These are phyloP conservation scores for Jordanella pulchra DNA, from an alignment of 2,797 vertebrate species.

Conservation along the genomic window DNA sequence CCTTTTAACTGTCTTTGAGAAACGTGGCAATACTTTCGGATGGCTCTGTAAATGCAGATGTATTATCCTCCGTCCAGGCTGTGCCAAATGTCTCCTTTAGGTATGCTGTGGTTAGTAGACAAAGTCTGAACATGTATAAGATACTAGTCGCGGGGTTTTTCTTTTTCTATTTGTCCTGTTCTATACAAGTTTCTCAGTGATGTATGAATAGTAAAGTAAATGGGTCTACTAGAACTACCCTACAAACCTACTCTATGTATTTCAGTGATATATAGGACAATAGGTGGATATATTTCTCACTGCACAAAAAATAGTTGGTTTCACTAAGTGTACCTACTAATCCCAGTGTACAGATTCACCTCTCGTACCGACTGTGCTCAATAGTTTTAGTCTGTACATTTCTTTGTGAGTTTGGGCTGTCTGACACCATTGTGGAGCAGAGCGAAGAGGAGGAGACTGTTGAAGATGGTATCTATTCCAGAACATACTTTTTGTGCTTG, in stretches of 20 bases:
- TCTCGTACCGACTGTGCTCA: slow-evolving; percentile 67
- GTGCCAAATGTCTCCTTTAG: slow-evolving; percentile 72
- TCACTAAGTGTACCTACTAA: slow-evolving; percentile 58
- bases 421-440: slow-evolving; percentile 43
- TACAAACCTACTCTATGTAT: slow-evolving; percentile 59
- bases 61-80: slow-evolving; percentile 63
- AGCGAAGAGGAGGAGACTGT: slow-evolving; percentile 28
- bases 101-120: slow-evolving; percentile 71
- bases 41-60: slow-evolving; percentile 39
- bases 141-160: slow-evolving; percentile 58
- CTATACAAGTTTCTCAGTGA: slow-evolving; percentile 60
- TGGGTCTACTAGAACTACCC: slow-evolving; percentile 58
- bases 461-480: slow-evolving; percentile 65
- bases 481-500: slow-evolving; percentile 76
- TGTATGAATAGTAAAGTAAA: slow-evolving; percentile 66
- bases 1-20: not conserved
- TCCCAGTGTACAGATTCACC: slow-evolving; percentile 60
- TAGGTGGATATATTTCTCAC: slow-evolving; percentile 56
- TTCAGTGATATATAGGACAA: slow-evolving; percentile 65
- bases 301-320: slow-evolving; percentile 56
- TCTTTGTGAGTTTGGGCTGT: slow-evolving; percentile 53
- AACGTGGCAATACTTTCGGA: slow-evolving; percentile 1
- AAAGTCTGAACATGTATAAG: slow-evolving; percentile 56
- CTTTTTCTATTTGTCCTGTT: slow-evolving; percentile 62
- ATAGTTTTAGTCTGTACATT: slow-evolving; percentile 75